These are phyloP conservation scores for Dromiciops gliroides DNA, from an alignment of 2,113 vertebrate species.

Conservation along the genomic window DNA sequence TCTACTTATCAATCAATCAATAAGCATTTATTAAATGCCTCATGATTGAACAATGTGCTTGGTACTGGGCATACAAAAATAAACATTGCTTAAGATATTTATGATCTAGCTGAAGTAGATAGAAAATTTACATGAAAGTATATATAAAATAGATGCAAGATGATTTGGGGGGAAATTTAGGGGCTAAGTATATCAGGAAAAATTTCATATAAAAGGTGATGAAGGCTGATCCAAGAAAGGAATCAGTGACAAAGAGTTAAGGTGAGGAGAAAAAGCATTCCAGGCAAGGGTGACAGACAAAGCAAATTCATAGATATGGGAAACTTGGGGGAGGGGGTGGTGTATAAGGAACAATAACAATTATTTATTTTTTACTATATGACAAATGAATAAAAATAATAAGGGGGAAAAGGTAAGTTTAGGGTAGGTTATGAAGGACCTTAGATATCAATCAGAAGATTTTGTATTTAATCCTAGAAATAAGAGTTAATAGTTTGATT, in stretches of 20 bases:
- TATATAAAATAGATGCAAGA: background rate
- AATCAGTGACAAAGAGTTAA: background rate
- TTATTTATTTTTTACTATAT: background rate
- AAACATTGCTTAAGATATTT: background rate
- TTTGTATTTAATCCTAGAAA: background rate
- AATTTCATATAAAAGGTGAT: background rate
- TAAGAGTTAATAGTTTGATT: background rate
- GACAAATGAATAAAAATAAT: background rate
- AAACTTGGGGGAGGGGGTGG: background rate
- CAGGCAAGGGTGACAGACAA: background rate
- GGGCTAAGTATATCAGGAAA: background rate
- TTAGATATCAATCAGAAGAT: background rate
- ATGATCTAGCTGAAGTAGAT: background rate
- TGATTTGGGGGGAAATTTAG: background rate
- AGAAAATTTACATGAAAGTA: background rate
- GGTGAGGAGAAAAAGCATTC: background rate
- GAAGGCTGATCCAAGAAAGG: background rate
- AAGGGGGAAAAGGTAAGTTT: background rate
- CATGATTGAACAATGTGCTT: background rate
- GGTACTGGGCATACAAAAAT: background rate
- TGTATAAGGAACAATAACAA: background rate
- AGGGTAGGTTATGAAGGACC: background rate
- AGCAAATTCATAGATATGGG: background rate
- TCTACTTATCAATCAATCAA: background rate
- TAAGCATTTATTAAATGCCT: background rate